Percentiles rank a stretch among this genome's conserved stretches.
Evolutionary conservation across 1,140 invertebrate species (phyloP).

Genomic region (Bombus polaris): DNA sequence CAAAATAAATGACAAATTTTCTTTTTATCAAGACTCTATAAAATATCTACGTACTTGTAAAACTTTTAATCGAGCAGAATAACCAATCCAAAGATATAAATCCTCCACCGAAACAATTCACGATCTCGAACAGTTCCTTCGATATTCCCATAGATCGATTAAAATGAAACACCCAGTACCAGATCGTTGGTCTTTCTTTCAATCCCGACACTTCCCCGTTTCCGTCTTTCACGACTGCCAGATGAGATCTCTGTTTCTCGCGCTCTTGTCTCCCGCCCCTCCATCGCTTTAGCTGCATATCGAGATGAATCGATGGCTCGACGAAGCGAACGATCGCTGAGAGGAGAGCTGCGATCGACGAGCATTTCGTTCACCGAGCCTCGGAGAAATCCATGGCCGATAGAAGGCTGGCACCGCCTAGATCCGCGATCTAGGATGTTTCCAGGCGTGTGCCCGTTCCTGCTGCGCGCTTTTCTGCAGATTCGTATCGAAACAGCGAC

Average conservation of each 20-base stretch:
- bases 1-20: too few species aligned
- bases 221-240: slow-evolving; percentile 23
- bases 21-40: too few species aligned
- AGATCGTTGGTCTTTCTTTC: slow-evolving; percentile 26
- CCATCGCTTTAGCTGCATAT: slow-evolving; percentile 54
- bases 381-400: slow-evolving; percentile 39
- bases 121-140: not conserved
- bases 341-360: not conserved
- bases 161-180: slow-evolving; percentile 4
- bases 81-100: not conserved
- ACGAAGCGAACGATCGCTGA: slow-evolving; percentile 18
- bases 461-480: slow-evolving; percentile 6
- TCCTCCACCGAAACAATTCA: not conserved
- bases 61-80: too few species aligned
- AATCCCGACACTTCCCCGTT: slow-evolving; percentile 18
- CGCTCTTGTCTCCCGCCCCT: not conserved
- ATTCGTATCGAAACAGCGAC: slow-evolving; percentile 1
- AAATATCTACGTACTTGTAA: too few species aligned
- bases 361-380: slow-evolving; percentile 21
- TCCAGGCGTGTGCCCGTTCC: slow-evolving; percentile 2
- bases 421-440: slow-evolving; percentile 21
- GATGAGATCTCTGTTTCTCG: slow-evolving; percentile 36
- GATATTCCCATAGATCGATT: not conserved
- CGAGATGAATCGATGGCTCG: slow-evolving; percentile 68
- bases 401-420: not conserved